Percentiles rank a stretch among this genome's conserved stretches.
Conservation (phyloP, 2,797 vertebrate genomes). For the Pseudocheirus occidentalis region DNA sequence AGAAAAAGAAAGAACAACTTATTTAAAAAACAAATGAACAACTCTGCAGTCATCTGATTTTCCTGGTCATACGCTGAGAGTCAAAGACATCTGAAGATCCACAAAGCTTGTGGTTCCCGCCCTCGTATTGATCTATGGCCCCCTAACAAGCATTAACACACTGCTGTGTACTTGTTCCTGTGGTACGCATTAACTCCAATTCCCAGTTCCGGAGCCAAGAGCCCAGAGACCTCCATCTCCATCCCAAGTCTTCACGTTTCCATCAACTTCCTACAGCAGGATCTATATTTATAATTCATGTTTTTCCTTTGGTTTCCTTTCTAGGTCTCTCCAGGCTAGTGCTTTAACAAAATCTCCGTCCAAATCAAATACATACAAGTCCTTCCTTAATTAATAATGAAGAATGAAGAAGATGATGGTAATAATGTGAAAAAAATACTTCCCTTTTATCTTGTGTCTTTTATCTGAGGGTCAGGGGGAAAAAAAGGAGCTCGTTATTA, state of each 20-base stretch:
- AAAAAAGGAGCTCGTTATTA: neutral
- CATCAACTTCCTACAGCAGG: conserved; percentile 61
- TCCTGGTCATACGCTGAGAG: neutral
- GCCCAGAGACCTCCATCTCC: conserved; percentile 9
- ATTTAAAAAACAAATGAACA: neutral
- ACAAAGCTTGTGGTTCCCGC: neutral
- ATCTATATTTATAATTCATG: conserved; percentile 79
- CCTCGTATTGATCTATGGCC: neutral
- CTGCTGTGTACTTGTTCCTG: neutral
- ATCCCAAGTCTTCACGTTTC: neutral
- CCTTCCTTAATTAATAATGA: conserved; percentile 73
- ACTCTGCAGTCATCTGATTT: neutral
- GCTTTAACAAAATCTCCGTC: conserved; percentile 74
- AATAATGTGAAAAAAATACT: conserved; percentile 26
- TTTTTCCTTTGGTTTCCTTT: conserved; percentile 70
- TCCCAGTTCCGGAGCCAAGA: conserved; percentile 34
- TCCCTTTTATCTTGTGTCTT: conserved; percentile 44
- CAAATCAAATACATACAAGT: conserved; percentile 21
- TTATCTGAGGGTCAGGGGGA: conserved; percentile 17
- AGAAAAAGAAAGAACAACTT: too few relatives aligned
- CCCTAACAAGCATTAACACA: neutral
- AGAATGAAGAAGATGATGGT: conserved; percentile 55
- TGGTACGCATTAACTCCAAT: neutral
- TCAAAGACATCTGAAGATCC: conserved; percentile 33
- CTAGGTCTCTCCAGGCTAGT: conserved; percentile 64